phyloP scores from a whole-genome alignment of 2,797 vertebrate genomes.

The Tinamus major region DNA sequence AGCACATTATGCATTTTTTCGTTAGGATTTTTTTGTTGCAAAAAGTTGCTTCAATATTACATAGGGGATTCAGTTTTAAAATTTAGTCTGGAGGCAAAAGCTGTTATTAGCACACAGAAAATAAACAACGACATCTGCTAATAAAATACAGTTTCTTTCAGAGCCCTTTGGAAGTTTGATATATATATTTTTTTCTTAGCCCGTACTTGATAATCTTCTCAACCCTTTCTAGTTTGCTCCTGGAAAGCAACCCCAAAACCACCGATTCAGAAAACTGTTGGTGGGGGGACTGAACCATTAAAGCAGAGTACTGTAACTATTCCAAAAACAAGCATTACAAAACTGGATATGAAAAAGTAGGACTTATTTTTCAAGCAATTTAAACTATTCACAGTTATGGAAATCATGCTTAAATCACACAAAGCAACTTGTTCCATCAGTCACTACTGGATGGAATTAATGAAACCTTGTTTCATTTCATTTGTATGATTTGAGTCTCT shows the following conservation, averaged over 20 bases:
- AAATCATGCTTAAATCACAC: not conserved
- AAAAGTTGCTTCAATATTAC: not conserved
- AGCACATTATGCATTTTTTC: slow-evolving; percentile 30
- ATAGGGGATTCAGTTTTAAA: not conserved
- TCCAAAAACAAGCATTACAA: not conserved
- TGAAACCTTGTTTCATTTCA: not conserved
- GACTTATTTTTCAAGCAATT: slow-evolving; percentile 1
- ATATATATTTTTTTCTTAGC: slow-evolving; percentile 2
- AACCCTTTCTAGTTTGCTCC: not conserved
- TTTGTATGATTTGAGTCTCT: not conserved
- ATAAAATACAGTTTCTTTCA: not conserved
- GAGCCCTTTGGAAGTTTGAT: not conserved
- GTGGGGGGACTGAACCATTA: not conserved
- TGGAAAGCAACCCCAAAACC: not conserved
- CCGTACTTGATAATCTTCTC: not conserved
- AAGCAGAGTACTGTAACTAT: not conserved
- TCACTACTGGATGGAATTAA: not conserved
- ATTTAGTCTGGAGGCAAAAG: not conserved
- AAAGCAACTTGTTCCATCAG: not conserved
- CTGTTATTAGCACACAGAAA: not conserved
- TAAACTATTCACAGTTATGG: not conserved
- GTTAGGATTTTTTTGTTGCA: slow-evolving; percentile 23
- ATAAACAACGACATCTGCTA: not conserved
- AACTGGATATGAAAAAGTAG: not conserved
- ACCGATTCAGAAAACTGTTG: not conserved